phyloP scores from a whole-genome alignment of 2,888 invertebrate genomes.

The Parelbella ahira region DNA sequence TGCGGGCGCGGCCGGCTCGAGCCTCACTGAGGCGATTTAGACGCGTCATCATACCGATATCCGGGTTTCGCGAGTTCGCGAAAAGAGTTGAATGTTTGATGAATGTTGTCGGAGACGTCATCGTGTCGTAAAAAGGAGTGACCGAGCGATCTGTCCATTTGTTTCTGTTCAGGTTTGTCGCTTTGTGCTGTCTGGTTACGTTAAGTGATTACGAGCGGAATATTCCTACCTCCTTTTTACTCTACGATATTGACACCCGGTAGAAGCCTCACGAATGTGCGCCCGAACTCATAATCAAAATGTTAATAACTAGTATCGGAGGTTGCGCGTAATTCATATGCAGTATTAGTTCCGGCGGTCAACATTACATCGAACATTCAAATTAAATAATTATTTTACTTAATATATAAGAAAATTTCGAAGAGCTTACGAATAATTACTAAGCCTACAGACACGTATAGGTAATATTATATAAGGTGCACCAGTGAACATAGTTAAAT shows the following conservation, averaged over 20 bases:
- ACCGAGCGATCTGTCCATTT: slow-evolving; percentile 6
- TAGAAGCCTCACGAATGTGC: slow-evolving; percentile 27
- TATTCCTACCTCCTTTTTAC: slow-evolving; percentile 21
- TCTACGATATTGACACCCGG: slow-evolving; percentile 34
- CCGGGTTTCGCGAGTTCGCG: slow-evolving; percentile 58
- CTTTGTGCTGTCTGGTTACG: not conserved
- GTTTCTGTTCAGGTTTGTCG: not conserved
- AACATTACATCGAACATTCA: slow-evolving; percentile 79
- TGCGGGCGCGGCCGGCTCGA: slow-evolving; percentile 14
- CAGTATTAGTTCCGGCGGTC: slow-evolving; percentile 42
- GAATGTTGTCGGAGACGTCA: slow-evolving; percentile 59
- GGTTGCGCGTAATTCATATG: slow-evolving; percentile 7
- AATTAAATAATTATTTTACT: slow-evolving; percentile 35
- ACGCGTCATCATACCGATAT: slow-evolving; percentile 52
- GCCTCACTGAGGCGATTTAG: slow-evolving; percentile 43
- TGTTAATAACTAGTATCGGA: slow-evolving; percentile 14
- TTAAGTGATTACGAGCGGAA: too few species aligned
- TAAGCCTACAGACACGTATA: slow-evolving; percentile 20
- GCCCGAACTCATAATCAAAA: slow-evolving; percentile 21
- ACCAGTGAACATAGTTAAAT: slow-evolving; percentile 33
- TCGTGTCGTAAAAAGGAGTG: slow-evolving; percentile 31
- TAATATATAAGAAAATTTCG: slow-evolving; percentile 8
- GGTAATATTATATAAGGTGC: slow-evolving; percentile 44
- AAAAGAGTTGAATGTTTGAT: slow-evolving; percentile 82
- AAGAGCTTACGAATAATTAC: slow-evolving; percentile 10